These are phyloP conservation scores for Agrotis clavis DNA, from an alignment of 2,888 invertebrate genomes.

Conservation along the genomic window DNA sequence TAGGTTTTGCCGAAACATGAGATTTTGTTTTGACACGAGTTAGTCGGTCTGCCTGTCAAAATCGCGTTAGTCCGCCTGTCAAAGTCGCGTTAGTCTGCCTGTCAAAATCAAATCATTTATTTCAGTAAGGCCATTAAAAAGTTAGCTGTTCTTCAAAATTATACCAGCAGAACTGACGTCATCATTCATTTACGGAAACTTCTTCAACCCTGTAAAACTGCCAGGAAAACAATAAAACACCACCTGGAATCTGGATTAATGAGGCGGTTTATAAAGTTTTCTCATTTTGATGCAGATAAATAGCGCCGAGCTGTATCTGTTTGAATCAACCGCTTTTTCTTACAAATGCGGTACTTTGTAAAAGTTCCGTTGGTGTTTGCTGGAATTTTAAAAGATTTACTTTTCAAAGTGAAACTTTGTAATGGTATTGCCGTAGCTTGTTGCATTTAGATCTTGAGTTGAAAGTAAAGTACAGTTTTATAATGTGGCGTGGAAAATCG, in stretches of 20 bases:
- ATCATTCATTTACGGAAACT: constrained; percentile 8
- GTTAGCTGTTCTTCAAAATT: neutral
- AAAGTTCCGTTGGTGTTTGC: constrained; percentile 19
- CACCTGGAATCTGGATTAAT: constrained; percentile 34
- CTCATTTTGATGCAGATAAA: constrained; percentile 42
- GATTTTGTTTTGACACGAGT: neutral
- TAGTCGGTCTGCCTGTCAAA: no score
- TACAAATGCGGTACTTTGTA: constrained; percentile 24
- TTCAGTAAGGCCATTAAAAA: no score
- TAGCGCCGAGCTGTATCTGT: constrained; percentile 73
- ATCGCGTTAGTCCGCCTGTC: no score
- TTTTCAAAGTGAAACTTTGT: constrained; percentile 36
- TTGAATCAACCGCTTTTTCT: constrained; percentile 58
- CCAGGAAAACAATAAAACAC: constrained; percentile 42
- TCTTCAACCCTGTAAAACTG: constrained; percentile 7
- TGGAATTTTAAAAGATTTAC: constrained; percentile 25
- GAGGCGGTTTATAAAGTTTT: constrained; percentile 33
- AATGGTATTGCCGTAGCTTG: constrained; percentile 29
- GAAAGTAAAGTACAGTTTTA: neutral
- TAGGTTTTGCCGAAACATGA: neutral
- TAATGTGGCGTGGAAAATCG: neutral
- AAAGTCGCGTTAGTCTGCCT: no score
- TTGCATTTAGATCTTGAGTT: constrained; percentile 8
- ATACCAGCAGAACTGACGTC: neutral
- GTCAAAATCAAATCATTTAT: no score